Base-by-base conservation (phyloP, 1,140 invertebrate species). In the Leptinotarsa texana region DNA sequence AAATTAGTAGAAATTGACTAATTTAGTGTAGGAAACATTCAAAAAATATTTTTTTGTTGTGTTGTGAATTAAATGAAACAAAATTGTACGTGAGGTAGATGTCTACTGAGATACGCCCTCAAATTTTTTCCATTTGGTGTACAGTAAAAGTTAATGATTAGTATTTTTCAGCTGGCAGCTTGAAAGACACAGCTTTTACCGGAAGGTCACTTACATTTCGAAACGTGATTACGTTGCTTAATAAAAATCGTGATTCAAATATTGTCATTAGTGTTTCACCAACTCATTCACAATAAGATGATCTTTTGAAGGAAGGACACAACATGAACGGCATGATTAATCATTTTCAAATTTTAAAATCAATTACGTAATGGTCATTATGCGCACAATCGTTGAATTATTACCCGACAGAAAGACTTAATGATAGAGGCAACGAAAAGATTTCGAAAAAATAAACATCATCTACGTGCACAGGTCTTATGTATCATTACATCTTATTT, bases 211-310 rank as follows among this genome's bases (percentile, higher is more conserved):
- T 42, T 42, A 42, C 33, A 42, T 42, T 42, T 42, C 33, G 33
- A 42, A 42, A 42, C 33, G 33, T 42, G 33, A 42, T 11, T 42
- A 42, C 11, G 67, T 69, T n/a, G 18, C n/a, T 18, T 15, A 69
- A 69, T 69, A 70, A 70, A 70, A 70, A 57, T 70, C 69, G 69
- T 70, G 69, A 70, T 61, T 70, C 21, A 33, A 70, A 70, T 24
- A 70, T 47, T 42, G 47, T 69, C 67, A 69, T 69, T 49, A 49
- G n/a, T 42, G 66, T 68, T 47, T 47, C 42, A 18, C 66, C 24
- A 47, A 42, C 66, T 33, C 63, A 66, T 66, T 66, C 66, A 47
- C 66, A 68, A 68, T 68, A 47, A n/a, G 17, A 47, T 33, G 24
- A 42, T 68, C 24, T 18, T 42, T 68, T 18, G 66, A 68, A 42